Conservation (phyloP, 2,797 vertebrate genomes). For the Sphenodon punctatus region DNA sequence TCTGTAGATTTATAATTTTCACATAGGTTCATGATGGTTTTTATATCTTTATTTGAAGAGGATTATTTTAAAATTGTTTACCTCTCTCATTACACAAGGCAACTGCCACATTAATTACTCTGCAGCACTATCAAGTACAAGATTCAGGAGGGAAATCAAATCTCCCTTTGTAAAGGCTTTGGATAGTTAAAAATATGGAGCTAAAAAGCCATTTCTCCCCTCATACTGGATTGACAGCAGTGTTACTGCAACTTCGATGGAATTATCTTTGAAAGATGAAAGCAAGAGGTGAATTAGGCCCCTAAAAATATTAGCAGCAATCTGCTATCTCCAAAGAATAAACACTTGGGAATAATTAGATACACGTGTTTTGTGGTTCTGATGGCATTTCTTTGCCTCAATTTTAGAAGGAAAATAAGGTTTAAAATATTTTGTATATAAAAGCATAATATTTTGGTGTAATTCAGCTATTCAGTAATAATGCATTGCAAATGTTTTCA, state of each 20-base stretch:
- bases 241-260: neutral
- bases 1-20: too few species aligned
- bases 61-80: too few species aligned
- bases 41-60: neutral
- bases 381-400: neutral
- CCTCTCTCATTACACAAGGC: too few species aligned
- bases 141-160: slow-evolving; percentile 5
- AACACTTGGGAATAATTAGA: neutral
- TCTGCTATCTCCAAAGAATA: neutral
- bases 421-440: slow-evolving; percentile 44
- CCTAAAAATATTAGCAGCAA: too few species aligned
- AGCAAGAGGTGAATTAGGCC: neutral
- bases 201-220: neutral
- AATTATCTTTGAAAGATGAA: neutral
- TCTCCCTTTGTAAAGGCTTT: slow-evolving; percentile 11
- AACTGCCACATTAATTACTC: neutral
- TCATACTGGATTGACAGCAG: neutral
- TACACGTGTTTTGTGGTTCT: neutral
- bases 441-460: slow-evolving; percentile 47
- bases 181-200: slow-evolving; percentile 24
- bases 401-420: neutral
- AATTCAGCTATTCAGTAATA: slow-evolving; percentile 14
- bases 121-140: slow-evolving; percentile 10
- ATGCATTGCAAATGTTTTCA: slow-evolving; percentile 24
- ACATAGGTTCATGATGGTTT: too few species aligned